Evolutionary conservation across 2,797 vertebrate genomes (phyloP).

Genomic region (Phataginus tetradactyla): DNA sequence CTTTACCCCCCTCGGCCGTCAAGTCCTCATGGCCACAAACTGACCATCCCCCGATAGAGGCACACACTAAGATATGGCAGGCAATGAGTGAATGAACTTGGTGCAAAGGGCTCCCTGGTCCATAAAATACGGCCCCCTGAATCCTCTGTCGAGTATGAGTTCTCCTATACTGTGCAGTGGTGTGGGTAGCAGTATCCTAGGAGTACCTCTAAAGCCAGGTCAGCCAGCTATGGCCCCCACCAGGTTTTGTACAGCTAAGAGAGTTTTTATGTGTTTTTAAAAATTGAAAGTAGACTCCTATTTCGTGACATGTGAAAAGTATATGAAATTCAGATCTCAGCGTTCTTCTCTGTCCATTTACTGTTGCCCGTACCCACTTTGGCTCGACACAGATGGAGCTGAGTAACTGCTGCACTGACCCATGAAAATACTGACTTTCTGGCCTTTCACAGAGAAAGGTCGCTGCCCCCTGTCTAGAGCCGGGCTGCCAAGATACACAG

Average conservation of each 20-base stretch:
- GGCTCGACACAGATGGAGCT: neutral
- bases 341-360: neutral
- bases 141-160: neutral
- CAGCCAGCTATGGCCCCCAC: neutral
- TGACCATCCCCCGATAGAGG: accelerated
- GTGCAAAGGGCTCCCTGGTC: neutral
- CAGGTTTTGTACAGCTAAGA: neutral
- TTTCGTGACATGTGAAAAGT: neutral
- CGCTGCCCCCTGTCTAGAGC: no score
- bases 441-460: neutral
- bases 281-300: neutral
- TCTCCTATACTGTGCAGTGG: neutral
- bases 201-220: neutral
- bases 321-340: neutral
- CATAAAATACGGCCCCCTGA: neutral
- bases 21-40: neutral
- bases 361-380: neutral
- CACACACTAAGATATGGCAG: neutral
- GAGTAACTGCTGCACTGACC: neutral
- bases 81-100: no score
- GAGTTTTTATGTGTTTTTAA: neutral
- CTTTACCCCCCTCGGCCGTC: neutral
- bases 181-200: no score
- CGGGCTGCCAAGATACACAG: neutral
- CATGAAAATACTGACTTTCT: neutral